Evolutionary conservation across 2,797 vertebrate species (phyloP), one percentile per base, ranked within the genome.

Genomic region (Lacerta viridis): DNA sequence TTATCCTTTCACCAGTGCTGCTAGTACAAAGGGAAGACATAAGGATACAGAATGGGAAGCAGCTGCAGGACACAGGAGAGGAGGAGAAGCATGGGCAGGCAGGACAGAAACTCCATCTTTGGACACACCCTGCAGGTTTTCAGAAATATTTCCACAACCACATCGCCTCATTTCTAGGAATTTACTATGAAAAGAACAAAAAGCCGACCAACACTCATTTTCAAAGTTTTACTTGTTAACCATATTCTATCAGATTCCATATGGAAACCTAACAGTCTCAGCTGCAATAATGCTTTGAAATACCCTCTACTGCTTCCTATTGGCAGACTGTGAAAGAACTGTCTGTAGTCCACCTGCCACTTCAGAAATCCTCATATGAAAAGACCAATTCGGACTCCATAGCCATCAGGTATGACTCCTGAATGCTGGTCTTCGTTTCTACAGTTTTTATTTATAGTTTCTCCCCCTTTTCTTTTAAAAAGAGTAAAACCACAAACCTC

Each of bases 231-330:
- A 64, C 80, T 66, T 27, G 39, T 15, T 36, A 18, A 69, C 50
- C 11, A 25, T 46, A 69, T 27, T 36, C 29, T 72, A 36, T n/a
- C n/a, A 84, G n/a, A 72, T 74, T 55, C n/a, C 11, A 84, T 8
- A 39, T 59, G 29, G 43, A 50, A 84, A 36, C 50, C 13, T 74
- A 39, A 72, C n/a, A 55, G 36, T 1, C 29, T 15, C 27, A 68
- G 66, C 36, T 59, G 25, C 1, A 88, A 64, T 0, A 93, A 87
- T 82, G 83, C 39, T 83, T 91, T 89, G 79, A 91, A 91, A 50
- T 11, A 41, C 50, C 81, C 0, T 55, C 25, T 5, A 71, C 5
- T 64, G 66, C 33, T 84, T 79, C 78, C 13, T 39, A 2, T 18
- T 77, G 72, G 15, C 50, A 8, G 6, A 29, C 78, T 76, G 72